Evolutionary conservation across 2,888 invertebrate species (phyloP), one percentile per base, ranked within the genome.

Genomic region (Orthosia incerta): DNA sequence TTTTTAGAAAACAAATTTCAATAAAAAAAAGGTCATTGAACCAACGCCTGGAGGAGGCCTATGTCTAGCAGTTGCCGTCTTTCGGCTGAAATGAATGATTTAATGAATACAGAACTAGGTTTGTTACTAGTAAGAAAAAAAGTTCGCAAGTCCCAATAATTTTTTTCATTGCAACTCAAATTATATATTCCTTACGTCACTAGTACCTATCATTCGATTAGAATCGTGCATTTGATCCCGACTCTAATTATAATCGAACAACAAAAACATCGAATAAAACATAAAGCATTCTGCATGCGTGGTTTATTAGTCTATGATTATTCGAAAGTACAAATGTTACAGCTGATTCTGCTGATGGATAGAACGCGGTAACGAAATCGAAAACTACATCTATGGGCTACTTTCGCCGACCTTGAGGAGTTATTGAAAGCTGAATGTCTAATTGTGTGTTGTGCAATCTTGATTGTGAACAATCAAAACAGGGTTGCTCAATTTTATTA

Each of bases 331-430:
- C 61, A 50, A 55, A 71, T 57, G 57, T 18, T 74, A 71, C 71
- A 73, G 71, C 70, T 77, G 68, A 71, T 74, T 69, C 71, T 71
- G 71, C 70, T 77, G 68, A 71, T 76, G 50, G 51, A 73, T 81
- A 59, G 48, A 80, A 77, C 75, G 67, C 70, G 67, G 85, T 57
- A 89, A 89, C 79, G 91, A 92, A 92, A 93, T 88, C 90, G 90
- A 91, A 91, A 90, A 82, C 79, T 76, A 48, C 26, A 80, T 74
- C 56, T 63, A 78, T 72, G 75, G 75, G 77, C 77, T 88, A 93
- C 93, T 94, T 94, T 94, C 93, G 86, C 87, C 82, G 92, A 91
- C 94, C 94, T 94, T 94, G 93, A 77, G 83, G 79, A 82, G 84
- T 84, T 87, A 90, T 91, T 90, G 90, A 90, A 84, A 89, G 88